Evolutionary conservation across 2,797 vertebrate genomes (phyloP).

Genomic region (Ptychobarbus kaznakovi): DNA sequence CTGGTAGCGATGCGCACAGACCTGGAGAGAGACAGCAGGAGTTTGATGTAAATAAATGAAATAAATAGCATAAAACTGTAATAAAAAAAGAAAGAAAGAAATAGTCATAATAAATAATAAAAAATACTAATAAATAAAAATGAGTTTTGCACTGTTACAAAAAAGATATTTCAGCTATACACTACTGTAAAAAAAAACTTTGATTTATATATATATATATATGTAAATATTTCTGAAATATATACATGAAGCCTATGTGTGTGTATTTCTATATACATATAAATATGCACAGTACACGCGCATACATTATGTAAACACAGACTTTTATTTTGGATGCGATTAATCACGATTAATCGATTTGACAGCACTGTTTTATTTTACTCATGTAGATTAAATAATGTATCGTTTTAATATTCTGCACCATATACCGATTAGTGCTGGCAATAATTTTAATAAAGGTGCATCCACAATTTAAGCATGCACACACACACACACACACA

Average conservation of each 20-base stretch:
- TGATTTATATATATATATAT: no score
- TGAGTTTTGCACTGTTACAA: neutral
- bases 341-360: neutral
- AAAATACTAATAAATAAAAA: no score
- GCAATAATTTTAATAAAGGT: neutral
- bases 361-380: neutral
- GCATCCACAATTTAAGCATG: neutral
- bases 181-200: neutral
- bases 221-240: no score
- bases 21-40: conserved; percentile 71
- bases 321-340: neutral
- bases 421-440: neutral
- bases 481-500: neutral
- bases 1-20: conserved; percentile 96
- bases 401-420: neutral
- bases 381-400: neutral
- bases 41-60: neutral
- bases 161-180: neutral
- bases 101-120: neutral
- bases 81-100: neutral
- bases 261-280: neutral
- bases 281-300: neutral
- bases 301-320: neutral
- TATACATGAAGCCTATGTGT: no score
- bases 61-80: neutral